Evolutionary conservation across 2,113 vertebrate genomes (phyloP), one percentile per base, ranked within the genome.

Genomic region (Smithornis capensis): DNA sequence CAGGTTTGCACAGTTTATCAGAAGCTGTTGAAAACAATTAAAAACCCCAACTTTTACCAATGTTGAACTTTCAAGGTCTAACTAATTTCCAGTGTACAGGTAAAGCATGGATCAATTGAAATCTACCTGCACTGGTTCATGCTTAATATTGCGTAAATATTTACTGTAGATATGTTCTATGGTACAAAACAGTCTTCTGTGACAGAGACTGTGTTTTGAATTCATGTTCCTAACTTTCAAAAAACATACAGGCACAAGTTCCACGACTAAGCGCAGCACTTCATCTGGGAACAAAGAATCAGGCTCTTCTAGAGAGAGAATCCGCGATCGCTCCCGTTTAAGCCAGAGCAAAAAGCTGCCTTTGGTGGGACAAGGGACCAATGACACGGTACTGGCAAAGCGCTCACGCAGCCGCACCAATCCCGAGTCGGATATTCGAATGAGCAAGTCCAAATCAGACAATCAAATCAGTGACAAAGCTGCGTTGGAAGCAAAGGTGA

Each of bases 401-500:
- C 99, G 99, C 38, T 98, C 98, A 47, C 98, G 99, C 29, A 97
- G 98, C 63, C 98, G 98, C 81, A 60, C 96, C 59, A 96, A 97
- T 3, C 45, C 97, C 0, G 99, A 99, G 9, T 95, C 98, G 0
- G 99, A 99, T 1, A 65, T 98, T 79, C 99, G 99, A 2, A 99
- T 99, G 98, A 99, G 98, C 98, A 99, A 99, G 95, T 99, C 99
- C 17, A 99, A 99, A 69, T 99, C 99, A 0, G 99, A 99, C 86
- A 98, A 98, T 31, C 99, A 99, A 94, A 99, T 99, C 96, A 99
- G 98, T 24, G 99, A 99, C 97, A 99, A 98, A 91, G 98, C 98
- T 56, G 99, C 98, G 1, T 57, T 99, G 95, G 99, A 99, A 92
- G 97, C 98, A 28, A 98, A 98, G 93, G 99, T 99, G n/a, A 99